Conservation (phyloP, 2,888 invertebrate species). For the Andrena trimmerana region DNA sequence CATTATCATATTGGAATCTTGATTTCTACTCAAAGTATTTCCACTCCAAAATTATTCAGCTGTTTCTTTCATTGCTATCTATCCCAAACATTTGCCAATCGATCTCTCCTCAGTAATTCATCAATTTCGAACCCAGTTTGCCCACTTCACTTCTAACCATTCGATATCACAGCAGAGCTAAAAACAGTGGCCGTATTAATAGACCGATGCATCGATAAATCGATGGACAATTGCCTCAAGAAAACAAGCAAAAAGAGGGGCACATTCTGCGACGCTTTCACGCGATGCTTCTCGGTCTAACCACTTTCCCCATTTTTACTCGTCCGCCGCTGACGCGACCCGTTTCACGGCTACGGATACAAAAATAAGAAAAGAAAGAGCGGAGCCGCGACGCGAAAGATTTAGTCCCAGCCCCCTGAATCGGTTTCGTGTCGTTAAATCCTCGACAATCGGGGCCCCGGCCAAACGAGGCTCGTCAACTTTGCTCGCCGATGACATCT, state of each 20-base stretch:
- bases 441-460: constrained; percentile 21
- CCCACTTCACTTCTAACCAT: background rate
- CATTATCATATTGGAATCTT: too few relatives aligned
- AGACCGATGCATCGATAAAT: constrained; percentile 26
- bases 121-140: background rate
- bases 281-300: constrained; percentile 51
- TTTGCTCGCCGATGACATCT: constrained; percentile 60
- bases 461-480: constrained; percentile 47
- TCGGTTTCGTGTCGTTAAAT: constrained; percentile 15
- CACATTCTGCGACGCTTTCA: constrained; percentile 29
- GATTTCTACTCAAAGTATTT: background rate
- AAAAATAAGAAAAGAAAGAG: constrained; percentile 29
- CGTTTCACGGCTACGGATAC: constrained; percentile 50
- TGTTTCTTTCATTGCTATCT: background rate
- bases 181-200: constrained; percentile 41
- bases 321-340: constrained; percentile 38
- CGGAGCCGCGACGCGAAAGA: background rate
- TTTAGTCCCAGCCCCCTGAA: background rate
- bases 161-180: constrained; percentile 27
- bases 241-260: constrained; percentile 18
- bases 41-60: too few relatives aligned
- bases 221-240: constrained; percentile 25
- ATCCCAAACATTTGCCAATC: background rate
- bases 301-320: constrained; percentile 50
- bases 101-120: background rate